Percentiles rank a stretch among this genome's conserved stretches.
These are phyloP conservation scores for Rhagonycha lutea DNA, from an alignment of 2,888 invertebrate species.

Conservation along the genomic window DNA sequence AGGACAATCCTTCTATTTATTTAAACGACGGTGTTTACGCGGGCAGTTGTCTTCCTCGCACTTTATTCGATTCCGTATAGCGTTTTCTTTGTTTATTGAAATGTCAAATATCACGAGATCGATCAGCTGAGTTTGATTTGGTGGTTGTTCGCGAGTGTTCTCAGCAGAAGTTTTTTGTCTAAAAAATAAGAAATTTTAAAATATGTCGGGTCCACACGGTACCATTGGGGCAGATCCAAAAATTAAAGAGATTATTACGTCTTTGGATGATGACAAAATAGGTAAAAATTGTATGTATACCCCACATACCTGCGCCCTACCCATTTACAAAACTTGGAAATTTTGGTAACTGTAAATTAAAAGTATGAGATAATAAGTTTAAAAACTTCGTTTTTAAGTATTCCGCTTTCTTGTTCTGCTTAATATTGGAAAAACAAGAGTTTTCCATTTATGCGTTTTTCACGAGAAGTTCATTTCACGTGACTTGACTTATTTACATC, in stretches of 20 bases:
- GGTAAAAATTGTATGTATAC: slow-evolving; percentile 67
- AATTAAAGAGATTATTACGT: slow-evolving; percentile 74
- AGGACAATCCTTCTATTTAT: background rate
- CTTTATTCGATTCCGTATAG: background rate
- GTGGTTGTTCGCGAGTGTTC: background rate
- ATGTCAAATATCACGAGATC: slow-evolving; percentile 36
- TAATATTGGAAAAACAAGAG: slow-evolving; percentile 1
- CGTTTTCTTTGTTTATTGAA: slow-evolving; percentile 7
- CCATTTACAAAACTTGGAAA: slow-evolving; percentile 14
- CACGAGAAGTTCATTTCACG: slow-evolving; percentile 24
- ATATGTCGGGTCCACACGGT: slow-evolving; percentile 38
- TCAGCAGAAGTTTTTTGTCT: background rate
- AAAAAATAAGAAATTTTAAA: slow-evolving; percentile 12
- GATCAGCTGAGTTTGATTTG: slow-evolving; percentile 20
- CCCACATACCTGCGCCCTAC: slow-evolving; percentile 18
- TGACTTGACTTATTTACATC: slow-evolving; percentile 25
- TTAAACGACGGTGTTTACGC: background rate
- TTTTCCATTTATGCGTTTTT: slow-evolving; percentile 20
- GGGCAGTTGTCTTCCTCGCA: background rate
- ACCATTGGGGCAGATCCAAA: slow-evolving; percentile 52
- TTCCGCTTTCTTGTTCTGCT: background rate
- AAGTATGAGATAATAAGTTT: background rate
- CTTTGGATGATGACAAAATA: slow-evolving; percentile 83
- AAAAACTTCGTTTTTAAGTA: background rate
- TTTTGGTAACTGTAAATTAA: background rate